phyloP scores from a whole-genome alignment of 2,888 invertebrate species.

The Eristalis pertinax region DNA sequence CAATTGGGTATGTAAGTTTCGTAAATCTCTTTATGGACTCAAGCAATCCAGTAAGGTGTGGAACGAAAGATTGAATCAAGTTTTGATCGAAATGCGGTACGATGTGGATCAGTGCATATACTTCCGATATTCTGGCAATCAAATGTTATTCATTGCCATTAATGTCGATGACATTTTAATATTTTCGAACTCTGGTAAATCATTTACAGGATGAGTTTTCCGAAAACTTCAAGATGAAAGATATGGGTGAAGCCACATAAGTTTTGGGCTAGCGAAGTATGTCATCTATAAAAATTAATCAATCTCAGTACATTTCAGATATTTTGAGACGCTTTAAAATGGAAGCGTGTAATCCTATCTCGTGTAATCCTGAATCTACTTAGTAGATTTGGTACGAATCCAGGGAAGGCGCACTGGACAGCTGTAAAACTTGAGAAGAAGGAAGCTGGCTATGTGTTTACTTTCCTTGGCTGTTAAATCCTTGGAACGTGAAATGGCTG shows the following conservation, averaged over 20 bases:
- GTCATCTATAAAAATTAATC: slow-evolving; percentile 58
- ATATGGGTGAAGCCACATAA: slow-evolving; percentile 38
- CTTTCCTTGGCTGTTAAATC: too few relatives aligned
- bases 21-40: slow-evolving; percentile 69
- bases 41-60: slow-evolving; percentile 67
- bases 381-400: too few relatives aligned
- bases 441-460: too few relatives aligned
- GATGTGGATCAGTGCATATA: slow-evolving; percentile 52
- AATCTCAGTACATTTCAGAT: slow-evolving; percentile 70
- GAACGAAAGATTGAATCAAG: slow-evolving; percentile 55
- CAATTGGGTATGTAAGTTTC: slow-evolving; percentile 51
- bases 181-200: background rate
- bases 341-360: slow-evolving; percentile 63
- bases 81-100: slow-evolving; percentile 41
- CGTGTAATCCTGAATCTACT: too few relatives aligned
- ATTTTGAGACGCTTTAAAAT: too few relatives aligned
- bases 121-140: slow-evolving; percentile 4
- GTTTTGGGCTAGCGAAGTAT: slow-evolving; percentile 34
- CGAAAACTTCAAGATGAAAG: slow-evolving; percentile 35
- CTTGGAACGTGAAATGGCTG: too few relatives aligned
- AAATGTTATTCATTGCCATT: slow-evolving; percentile 40
- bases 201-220: background rate
- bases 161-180: slow-evolving; percentile 16
- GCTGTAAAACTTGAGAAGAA: too few relatives aligned
- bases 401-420: too few relatives aligned